Base-by-base conservation (phyloP, 1,140 invertebrate species). In the Pogonus chalceus region DNA sequence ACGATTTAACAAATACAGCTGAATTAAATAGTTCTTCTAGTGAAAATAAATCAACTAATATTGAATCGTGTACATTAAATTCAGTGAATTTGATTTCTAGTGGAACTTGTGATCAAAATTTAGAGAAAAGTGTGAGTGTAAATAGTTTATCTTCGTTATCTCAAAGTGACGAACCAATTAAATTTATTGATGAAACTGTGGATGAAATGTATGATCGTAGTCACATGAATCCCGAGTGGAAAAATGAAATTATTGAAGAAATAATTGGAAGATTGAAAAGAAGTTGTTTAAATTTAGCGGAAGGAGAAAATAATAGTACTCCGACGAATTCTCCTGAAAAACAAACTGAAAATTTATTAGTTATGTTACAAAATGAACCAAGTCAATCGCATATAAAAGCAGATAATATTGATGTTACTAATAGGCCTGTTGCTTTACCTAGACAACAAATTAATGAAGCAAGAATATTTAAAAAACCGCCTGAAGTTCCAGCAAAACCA, bases 151-250 rank as follows among this genome's bases (percentile, higher is more conserved):
- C 59, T 12, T 68, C 66, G 55, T 56, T 68, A 24, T 9, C 37
- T 10, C 22, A 51, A 51, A 60, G 49, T 22, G 62, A 66, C 21
- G 66, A 65, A 49, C 62, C 39, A 26, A 63, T 70, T 14, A 56
- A 59, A 49, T 70, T 66, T 54, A 70, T 70, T 16, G 69, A 70
- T 49, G 69, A 70, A 56, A 62, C 60, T 12, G 61, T 65, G 47
- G 69, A 70, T 56, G 49, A 51, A 35, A 55, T 70, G 16, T 46
- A 58, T 20, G 56, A 60, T 54, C 43, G 53, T 12, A 58, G 55
- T 47, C 54, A 53, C 52, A 66, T 39, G 58, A 61, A 20, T 55
- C 62, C 14, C 3, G 64, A 71, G 58, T 63, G 69, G 53, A 63
- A 71, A 21, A 72, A 72, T 37, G 58, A 62, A 57, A 58, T 64